Conservation (phyloP, 2,113 vertebrate genomes). For the Platysternon megacephalum region DNA sequence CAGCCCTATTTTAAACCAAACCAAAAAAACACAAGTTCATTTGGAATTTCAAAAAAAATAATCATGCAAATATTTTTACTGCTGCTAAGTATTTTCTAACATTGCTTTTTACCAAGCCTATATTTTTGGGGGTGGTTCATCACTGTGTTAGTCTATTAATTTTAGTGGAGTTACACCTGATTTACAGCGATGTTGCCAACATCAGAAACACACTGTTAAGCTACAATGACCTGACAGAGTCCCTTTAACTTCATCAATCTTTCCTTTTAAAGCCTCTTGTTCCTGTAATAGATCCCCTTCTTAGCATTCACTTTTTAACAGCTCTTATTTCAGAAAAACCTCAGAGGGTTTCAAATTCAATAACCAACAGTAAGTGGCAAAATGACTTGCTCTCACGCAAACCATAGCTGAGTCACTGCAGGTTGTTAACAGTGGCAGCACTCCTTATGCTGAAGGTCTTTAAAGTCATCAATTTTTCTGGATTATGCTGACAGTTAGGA, state of each 20-base stretch:
- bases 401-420: slow-evolving; percentile 46
- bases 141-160: neutral
- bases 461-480: slow-evolving; percentile 25
- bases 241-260: neutral
- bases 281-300: neutral
- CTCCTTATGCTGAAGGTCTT: slow-evolving; percentile 1
- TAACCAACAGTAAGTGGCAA: slow-evolving; percentile 38
- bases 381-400: slow-evolving; percentile 12
- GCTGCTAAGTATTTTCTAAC: neutral
- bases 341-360: slow-evolving; percentile 17
- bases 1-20: no score
- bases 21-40: neutral
- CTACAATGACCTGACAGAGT: neutral
- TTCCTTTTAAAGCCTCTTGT: neutral
- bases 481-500: neutral
- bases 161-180: neutral
- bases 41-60: neutral
- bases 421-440: slow-evolving; percentile 18
- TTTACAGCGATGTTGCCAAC: neutral
- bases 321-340: slow-evolving; percentile 9
- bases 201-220: neutral
- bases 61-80: neutral
- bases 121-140: neutral
- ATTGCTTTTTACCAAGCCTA: neutral
- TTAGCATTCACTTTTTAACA: neutral